A percentile compares a stretch with the other conserved stretches of the same genome.
Evolutionary conservation across 2,113 vertebrate genomes (phyloP).

Genomic region (Colaptes auratus): DNA sequence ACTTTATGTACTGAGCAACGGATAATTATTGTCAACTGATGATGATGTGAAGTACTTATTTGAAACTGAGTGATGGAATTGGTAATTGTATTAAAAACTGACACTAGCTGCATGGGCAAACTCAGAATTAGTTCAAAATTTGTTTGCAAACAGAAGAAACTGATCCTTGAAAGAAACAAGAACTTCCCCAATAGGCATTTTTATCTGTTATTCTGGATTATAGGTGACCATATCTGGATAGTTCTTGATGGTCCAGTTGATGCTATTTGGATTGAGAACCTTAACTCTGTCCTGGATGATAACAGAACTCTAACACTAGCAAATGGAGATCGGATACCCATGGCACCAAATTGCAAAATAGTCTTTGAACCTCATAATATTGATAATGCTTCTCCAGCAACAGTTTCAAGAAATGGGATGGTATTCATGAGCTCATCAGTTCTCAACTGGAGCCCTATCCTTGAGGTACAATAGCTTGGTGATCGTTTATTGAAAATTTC

Average conservation of each 20-base stretch:
- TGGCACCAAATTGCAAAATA: constrained; percentile 96
- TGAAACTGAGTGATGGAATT: not conserved
- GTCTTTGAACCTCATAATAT: constrained; percentile 97
- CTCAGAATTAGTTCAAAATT: not conserved
- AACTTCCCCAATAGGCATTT: not conserved
- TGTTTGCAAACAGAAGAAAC: not conserved
- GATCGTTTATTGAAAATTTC: not conserved
- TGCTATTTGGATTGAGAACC: constrained; percentile 98
- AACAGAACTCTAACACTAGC: constrained; percentile 94
- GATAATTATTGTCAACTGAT: not conserved
- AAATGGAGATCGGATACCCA: constrained; percentile 95
- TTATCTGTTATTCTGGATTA: not conserved
- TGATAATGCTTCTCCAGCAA: constrained; percentile 96
- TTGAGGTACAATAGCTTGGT: constrained; percentile 81
- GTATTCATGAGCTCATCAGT: constrained; percentile 98
- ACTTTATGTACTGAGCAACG: not conserved
- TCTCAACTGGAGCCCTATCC: constrained; percentile 91
- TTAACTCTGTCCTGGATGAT: constrained; percentile 97
- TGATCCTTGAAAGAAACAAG: not conserved
- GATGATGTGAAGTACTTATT: not conserved
- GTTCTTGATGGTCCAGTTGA: constrained; percentile 97
- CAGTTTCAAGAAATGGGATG: constrained; percentile 97
- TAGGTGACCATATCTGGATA: constrained; percentile 97
- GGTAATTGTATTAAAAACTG: not conserved
- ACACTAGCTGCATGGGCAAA: not conserved